Evolutionary conservation across 2,888 invertebrate genomes (phyloP), one percentile per base, ranked within the genome.

Genomic region (Caenorhabditis zanzibari): DNA sequence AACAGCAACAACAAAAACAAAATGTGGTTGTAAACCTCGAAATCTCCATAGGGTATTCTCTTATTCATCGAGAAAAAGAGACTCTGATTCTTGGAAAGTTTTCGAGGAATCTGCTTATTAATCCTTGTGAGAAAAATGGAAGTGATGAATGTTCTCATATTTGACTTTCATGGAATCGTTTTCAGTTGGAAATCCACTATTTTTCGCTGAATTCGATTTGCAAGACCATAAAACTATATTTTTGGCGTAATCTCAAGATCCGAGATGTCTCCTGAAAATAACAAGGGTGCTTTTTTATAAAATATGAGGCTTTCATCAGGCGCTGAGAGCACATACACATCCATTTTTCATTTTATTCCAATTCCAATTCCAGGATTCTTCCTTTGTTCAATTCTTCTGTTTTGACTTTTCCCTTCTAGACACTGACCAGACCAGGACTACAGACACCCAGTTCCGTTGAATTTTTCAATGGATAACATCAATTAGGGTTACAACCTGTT

Each of bases 231-330:
- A 38, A 38, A 47, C 19, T 19, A 47, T 47, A 6, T 54, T 54
- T 54, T 26, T 26, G 6, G 26, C 26, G 24, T 54, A 47, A 47
- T 47, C 47, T 19, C 47, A 19, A 2, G 5, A 6, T 32, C 4
- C 4, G 32, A 32, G 38, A 12, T 38, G 38, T 38, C 38, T 38
- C 38, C 12, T 38, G 2, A 12, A 64, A 47, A 68, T 49, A 59
- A 76, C 32, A 66, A 52, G 28, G 54, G 52, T 71, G 38, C 38
- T 38, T 12, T 12, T 38, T 63, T 64, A 79, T 79, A 56, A 79
- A 79, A 79, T 71, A 79, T 64, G 79, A 56, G 61, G 19, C 38
- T 52, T 6, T 49, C 69, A 54, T 69, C 54, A 79, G 56, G 28
- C 63, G n/a, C n/a, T n/a, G n/a, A n/a, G n/a, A n/a, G n/a, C n/a